Conservation (phyloP, 2,113 vertebrate genomes). For the Mustela nigripes region DNA sequence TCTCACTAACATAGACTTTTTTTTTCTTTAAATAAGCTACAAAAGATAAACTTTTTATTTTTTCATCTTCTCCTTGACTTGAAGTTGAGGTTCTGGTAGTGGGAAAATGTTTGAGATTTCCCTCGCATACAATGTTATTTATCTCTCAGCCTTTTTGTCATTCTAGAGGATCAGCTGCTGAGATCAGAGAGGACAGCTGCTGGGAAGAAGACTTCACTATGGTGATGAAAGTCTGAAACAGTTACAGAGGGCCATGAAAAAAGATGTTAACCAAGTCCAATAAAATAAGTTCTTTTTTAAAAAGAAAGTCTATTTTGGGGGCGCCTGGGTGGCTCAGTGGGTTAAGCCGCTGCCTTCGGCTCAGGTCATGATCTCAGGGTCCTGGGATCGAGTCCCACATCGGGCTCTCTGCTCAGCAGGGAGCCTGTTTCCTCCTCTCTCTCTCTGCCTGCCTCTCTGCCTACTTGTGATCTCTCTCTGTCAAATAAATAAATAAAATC, state of each 20-base stretch:
- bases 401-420: no score
- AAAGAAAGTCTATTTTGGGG: no score
- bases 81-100: not conserved
- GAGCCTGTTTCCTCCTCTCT: no score
- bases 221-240: not conserved
- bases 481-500: no score
- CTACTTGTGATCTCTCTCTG: no score
- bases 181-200: not conserved
- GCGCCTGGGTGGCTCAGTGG: no score
- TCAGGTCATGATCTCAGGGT: no score
- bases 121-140: not conserved
- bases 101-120: not conserved
- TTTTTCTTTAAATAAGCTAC: not conserved
- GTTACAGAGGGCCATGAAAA: not conserved
- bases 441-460: no score
- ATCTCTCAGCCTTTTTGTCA: not conserved
- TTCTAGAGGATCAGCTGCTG: not conserved
- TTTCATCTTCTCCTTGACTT: not conserved
- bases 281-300: not conserved
- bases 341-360: no score
- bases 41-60: not conserved
- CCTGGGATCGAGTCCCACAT: no score
- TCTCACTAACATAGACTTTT: not conserved
- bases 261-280: not conserved
- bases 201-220: not conserved